Base-by-base conservation (phyloP, 2,888 invertebrate species). In the Synanthedon tipuliformis region DNA sequence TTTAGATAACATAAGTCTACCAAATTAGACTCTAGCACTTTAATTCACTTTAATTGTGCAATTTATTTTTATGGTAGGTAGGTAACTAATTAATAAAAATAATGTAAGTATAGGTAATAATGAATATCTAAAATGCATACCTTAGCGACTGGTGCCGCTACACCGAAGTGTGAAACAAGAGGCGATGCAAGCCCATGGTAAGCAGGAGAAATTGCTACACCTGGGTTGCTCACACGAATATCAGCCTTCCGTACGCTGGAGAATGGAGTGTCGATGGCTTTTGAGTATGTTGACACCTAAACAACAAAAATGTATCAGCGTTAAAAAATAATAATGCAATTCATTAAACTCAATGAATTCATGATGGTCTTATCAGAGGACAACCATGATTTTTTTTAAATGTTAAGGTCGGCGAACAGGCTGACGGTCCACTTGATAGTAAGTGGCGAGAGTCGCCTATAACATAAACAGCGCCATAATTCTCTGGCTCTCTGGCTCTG, bases 241-340 rank as follows among this genome's bases (percentile, higher is more conserved):
- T 92, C 92, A 23, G 91, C 82, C 68, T 92, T 92, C 66, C 91
- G 90, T 50, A 91, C 91, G 69, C 91, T 92, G 51, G 92, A 92
- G 86, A 89, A 93, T 8, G 93, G 92, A 3, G 93, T 93, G 73
- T 92, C 91, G 62, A 93, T 89, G 57, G 91, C 89, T 73, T 92
- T 93, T 15, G 90, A 88, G 77, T 91, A 91, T 51, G 92, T 91
- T 13, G 93, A 92, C 55, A 91, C 87, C 87, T 79, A 2, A 57
- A 62, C 50, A 51, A 18, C 52, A 54, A 48, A 49, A 49, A 49
- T 11, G 18, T 12, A n/a, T 34, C 34, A 34, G 10, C 34, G 34
- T 34, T 34, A 10, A 5, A 10, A 34, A 34, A 2, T 16, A 8
- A 10, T 34, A 34, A 8, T 2, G 3, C 7, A 27, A 27, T 7